Base-by-base conservation (phyloP, 2,888 invertebrate species). In the Scaptodrosophila latifasciaeformis region DNA sequence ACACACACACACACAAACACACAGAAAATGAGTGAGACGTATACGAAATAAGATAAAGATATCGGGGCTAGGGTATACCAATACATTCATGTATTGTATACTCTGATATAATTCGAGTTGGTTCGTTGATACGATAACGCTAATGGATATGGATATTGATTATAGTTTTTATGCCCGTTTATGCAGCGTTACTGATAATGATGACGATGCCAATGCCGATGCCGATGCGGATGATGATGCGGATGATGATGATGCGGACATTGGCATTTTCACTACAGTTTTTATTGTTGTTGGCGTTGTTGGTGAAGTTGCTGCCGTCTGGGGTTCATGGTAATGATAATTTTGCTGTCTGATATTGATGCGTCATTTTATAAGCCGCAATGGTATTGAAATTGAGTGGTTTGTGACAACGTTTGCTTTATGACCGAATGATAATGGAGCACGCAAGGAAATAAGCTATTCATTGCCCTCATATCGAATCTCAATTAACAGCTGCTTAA, bases 81-180 rank as follows among this genome's bases (percentile, higher is more conserved):
- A 7, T 24, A 7, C 7, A 24, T 24, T 3, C 24, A 7, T 31
- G 2, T n/a, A n/a, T n/a, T 31, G 9, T 31, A 27, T 46, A 46
- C 51, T 46, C 31, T 67, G 61, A 63, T 70, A 79, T 74, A 74
- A 75, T 80, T 65, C 59, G 80, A 79, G 70, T 24, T 7, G 24
- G 24, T 72, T 76, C 72, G 66, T 55, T 71, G 79, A 79, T 76
- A 80, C 78, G 75, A 80, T 76, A 76, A 80, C 70, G 75, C 78
- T 76, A 76, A 76, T 76, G 75, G 78, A 80, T 76, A 76, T 76
- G 75, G 81, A 80, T 76, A 76, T 80, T 76, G 75, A 75, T 75
- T 75, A 77, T 75, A 80, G 75, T 80, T 80, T 75, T 77, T 80
- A 77, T 80, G 80, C 44, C 24, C 63, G 42, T 66, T 59, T 56